Base-by-base conservation (phyloP, 2,888 invertebrate species). In the Teleiodes luculella region DNA sequence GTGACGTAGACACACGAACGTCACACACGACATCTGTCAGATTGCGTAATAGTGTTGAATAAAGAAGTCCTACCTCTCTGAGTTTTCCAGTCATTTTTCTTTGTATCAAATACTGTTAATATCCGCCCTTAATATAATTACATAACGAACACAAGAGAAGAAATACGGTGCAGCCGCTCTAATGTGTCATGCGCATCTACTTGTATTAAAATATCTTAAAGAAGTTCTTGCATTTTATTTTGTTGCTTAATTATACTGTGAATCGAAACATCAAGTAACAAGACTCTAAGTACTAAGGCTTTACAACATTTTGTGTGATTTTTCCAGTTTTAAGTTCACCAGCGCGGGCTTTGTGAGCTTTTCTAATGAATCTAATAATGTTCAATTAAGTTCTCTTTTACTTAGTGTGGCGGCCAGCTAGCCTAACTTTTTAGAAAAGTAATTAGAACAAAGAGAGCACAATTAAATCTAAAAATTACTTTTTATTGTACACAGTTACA, bases 1-100 rank as follows among this genome's bases (percentile, higher is more conserved):
- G n/a, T n/a, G n/a, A n/a, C n/a, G 66, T 69, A 69, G 71, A 73
- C 66, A 72, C 73, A 79, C 78, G 74, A 74, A 71, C 64, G 72
- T 63, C 70, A 69, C 74, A 74, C 66, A 65, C 65, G 74, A 68
- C 60, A 68, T 59, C 6, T 18, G 39, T 39, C 7, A 16, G 1
- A 14, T 39, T 14, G 2, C 16, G 1, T 2, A 10, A 8, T 1
- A 36, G 1, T 1, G 14, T 14, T 37, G 13, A 35, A 35, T n/a
- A 35, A 35, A 11, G n/a, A n/a, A n/a, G n/a, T n/a, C n/a, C n/a
- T n/a, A n/a, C n/a, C n/a, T n/a, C n/a, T n/a, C n/a, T n/a, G n/a
- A n/a, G n/a, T n/a, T n/a, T n/a, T n/a, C n/a, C n/a, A n/a, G n/a
- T n/a, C n/a, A n/a, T n/a, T n/a, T n/a, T n/a, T n/a, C n/a, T n/a